Base-by-base conservation (phyloP, 92 coral and sea anemone genomes). In the Isaurus tuberculatus region DNA sequence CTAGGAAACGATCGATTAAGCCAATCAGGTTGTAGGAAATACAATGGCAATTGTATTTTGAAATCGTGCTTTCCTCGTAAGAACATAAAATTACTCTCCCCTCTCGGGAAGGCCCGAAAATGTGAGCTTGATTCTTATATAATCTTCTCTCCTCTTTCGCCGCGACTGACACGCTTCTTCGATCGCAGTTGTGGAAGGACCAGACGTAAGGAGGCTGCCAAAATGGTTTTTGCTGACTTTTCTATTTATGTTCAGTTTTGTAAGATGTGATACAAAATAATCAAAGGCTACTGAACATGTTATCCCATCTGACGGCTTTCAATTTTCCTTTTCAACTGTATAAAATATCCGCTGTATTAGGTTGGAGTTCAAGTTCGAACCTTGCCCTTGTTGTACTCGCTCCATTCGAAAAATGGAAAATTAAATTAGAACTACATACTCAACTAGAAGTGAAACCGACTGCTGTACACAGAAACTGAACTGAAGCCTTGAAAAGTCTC, bases 321-420 rank as follows among this genome's bases (percentile, higher is more conserved):
- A 67, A 67, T 67, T 67, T 31, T 67, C 44, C 2, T 67, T 67
- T 67, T 67, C 72, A 67, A 67, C 72, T 67, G 44, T 8, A 67
- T 67, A 67, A 67, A 67, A 67, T 67, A 67, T 32, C 72, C 72
- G 72, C 72, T 67, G 72, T 32, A 67, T 67, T 67, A 32, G 72
- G 72, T 67, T 67, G 72, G 72, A 67, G 72, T 67, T 67, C 72
- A 67, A 67, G 72, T 67, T 67, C 72, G 72, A 67, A 67, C 72
- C 72, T 67, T 67, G 72, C 72, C 72, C 72, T 67, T 67, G 72
- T 31, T 31, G n/a, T n/a, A n/a, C n/a, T 44, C 27, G 72, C 72
- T 67, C 72, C 72, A 32, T 67, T 67, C 72, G 72, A 67, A 32
- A 67, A 67, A 67, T 67, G 72, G 72, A 31, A 67, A 67, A 32